A percentile compares a stretch with the other conserved stretches of the same genome.
phyloP scores from a whole-genome alignment of 2,888 invertebrate genomes.

The Pinctada fucata region DNA sequence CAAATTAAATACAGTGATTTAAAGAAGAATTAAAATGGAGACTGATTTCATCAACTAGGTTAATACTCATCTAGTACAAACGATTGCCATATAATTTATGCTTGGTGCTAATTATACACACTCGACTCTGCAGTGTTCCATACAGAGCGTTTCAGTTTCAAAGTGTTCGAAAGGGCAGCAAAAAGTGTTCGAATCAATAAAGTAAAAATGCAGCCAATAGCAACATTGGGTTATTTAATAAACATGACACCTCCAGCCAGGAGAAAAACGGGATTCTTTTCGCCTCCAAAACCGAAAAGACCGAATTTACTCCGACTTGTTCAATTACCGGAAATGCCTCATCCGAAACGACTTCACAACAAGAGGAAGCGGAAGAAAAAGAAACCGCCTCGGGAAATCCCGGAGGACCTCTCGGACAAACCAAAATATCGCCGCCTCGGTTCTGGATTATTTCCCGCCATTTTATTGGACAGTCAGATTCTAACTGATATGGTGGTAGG shows the following conservation, averaged over 20 bases:
- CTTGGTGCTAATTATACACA: too few relatives aligned
- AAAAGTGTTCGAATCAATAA: too few relatives aligned
- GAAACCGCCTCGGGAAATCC: background rate
- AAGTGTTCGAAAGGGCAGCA: too few relatives aligned
- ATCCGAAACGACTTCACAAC: constrained; percentile 12
- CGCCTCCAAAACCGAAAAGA: background rate
- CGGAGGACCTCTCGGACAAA: constrained; percentile 28
- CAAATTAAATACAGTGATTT: too few relatives aligned
- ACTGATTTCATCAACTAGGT: too few relatives aligned
- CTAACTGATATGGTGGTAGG: constrained; percentile 57
- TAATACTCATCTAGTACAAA: too few relatives aligned
- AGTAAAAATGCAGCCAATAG: too few relatives aligned
- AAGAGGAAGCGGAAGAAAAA: background rate
- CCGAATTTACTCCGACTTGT: background rate
- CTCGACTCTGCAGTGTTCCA: too few relatives aligned
- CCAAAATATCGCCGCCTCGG: constrained; percentile 61
- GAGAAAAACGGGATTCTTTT: background rate
- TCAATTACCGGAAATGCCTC: constrained; percentile 5
- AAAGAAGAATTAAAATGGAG: too few relatives aligned
- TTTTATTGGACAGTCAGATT: constrained; percentile 62
- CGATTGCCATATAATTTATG: too few relatives aligned
- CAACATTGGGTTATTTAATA: too few relatives aligned
- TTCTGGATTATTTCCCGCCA: constrained; percentile 58
- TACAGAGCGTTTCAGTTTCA: too few relatives aligned
- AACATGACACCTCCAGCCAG: background rate